Evolutionary conservation across 2,113 vertebrate genomes (phyloP), one percentile per base, ranked within the genome.

Genomic region (Castor canadensis): DNA sequence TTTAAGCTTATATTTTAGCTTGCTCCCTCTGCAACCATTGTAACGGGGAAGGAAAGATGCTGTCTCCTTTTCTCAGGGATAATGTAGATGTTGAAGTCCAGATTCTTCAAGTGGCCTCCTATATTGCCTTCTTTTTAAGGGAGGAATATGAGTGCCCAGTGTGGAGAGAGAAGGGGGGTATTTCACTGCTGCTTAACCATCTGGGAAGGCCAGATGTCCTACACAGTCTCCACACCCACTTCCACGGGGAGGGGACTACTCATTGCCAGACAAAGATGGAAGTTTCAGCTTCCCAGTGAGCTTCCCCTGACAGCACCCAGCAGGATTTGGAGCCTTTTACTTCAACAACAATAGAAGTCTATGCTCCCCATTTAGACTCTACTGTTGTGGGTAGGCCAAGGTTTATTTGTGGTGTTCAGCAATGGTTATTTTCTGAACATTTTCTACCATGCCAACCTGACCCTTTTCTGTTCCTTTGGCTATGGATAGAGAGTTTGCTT

Each of bases 291-390:
- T 28, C 38, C 30, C 47, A 8, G 32, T 56, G n/a, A 19, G 24
- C 16, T 11, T 28, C 58, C 32, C 67, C 28, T 30, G 6, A 66
- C 32, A 15, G n/a, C 2, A 22, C 2, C 15, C 3, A 11, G 16
- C 28, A n/a, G 40, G 2, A 0, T 22, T 20, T 22, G 4, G 26
- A 3, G 24, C 1, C 3, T 38, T 62, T 54, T 9, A 3, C 9
- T 82, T 17, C 54, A 43, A 30, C 28, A 5, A 3, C 22, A 9
- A 7, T 38, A 20, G 3, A 32, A 38, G 5, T 38, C n/a, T 30
- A 11, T 20, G 20, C 30, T 38, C 32, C 24, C 8, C 12, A 12
- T 30, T 58, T 32, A 22, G 17, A 5, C n/a, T 35, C 73, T 12
- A 2, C 28, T 54, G n/a, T 22, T 2, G 1, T 54, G 32, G 0